Base-by-base conservation (phyloP, 2,113 vertebrate species). In the Serilophus lunatus region DNA sequence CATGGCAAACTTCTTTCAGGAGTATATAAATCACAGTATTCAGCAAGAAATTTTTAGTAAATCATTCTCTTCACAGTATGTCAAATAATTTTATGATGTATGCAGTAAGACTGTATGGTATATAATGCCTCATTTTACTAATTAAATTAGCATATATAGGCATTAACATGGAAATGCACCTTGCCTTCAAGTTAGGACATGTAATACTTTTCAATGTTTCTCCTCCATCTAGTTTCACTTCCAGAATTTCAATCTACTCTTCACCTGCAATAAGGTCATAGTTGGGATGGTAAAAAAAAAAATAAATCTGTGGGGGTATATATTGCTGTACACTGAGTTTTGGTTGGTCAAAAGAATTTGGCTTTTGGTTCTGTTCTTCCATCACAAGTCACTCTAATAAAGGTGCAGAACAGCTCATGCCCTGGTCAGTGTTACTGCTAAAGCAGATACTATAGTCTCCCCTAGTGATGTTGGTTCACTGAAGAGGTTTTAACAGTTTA, bases 311-410 rank as follows among this genome's bases (percentile, higher is more conserved):
- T 9, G 51, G 53, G 31, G 8, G 6, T 19, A 23, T 33, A 13
- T 28, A 5, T 7, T 42, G 11, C 29, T 29, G 11, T 42, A 22
- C 4, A 16, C 25, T 23, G 12, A 53, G 31, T 38, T 56, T 64
- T 44, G 31, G 25, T 18, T 50, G 31, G 4, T 16, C 35, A 61
- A 44, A 77, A 51, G 13, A 17, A 28, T 81, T 71, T 71, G 59
- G 9, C 7, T 28, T 86, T 72, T 82, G 3, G 2, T 82, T 75
- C n/a, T 74, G 4, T 31, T 65, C 28, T 22, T 69, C 17, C 20
- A 10, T n/a, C 40, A 23, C 0, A 7, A 53, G 31, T 9, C 0
- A 3, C 33, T 40, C 5, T 23, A 2, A 10, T 14, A 13, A 53
- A 8, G 29, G 26, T 47, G 45, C 50, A 81, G 66, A 72, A 49